These are phyloP conservation scores for Hipparchia semele DNA, from an alignment of 2,888 invertebrate genomes.

Conservation along the genomic window DNA sequence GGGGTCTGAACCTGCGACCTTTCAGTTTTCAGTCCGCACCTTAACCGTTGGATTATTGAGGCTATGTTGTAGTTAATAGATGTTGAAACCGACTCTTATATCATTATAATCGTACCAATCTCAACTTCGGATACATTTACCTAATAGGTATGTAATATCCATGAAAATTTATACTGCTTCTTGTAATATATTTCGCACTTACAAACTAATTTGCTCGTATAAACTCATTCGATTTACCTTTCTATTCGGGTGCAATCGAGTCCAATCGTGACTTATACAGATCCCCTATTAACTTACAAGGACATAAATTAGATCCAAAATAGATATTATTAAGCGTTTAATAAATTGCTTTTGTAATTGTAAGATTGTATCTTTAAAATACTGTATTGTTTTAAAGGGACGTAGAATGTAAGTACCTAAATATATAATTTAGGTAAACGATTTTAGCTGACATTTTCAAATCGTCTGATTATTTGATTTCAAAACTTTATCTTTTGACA, in stretches of 20 bases:
- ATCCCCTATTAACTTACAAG: conserved; percentile 31
- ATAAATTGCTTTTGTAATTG: conserved; percentile 13
- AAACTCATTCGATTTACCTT: conserved; percentile 38
- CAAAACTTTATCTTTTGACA: no score
- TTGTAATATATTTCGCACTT: conserved; percentile 9
- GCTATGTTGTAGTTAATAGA: not conserved
- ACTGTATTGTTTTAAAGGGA: conserved; percentile 1
- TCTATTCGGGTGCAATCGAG: conserved; percentile 36
- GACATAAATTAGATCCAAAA: conserved; percentile 30
- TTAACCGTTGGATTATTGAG: no score
- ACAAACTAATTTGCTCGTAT: conserved; percentile 27
- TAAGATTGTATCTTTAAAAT: not conserved
- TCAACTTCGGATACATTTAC: conserved; percentile 3
- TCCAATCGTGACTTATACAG: conserved; percentile 34
- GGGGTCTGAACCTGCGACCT: no score
- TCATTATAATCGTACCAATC: not conserved
- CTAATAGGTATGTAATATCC: not conserved
- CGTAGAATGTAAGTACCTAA: not conserved
- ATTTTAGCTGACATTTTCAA: no score
- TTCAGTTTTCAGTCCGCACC: no score
- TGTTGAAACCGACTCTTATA: not conserved
- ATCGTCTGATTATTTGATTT: no score
- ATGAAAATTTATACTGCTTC: conserved; percentile 11
- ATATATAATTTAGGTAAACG: no score
- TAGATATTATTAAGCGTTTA: conserved; percentile 3